Percentiles rank a stretch among this genome's conserved stretches.
Evolutionary conservation across 64 coral and sea anemone species (phyloP).

Genomic region (Acropora tenuis): DNA sequence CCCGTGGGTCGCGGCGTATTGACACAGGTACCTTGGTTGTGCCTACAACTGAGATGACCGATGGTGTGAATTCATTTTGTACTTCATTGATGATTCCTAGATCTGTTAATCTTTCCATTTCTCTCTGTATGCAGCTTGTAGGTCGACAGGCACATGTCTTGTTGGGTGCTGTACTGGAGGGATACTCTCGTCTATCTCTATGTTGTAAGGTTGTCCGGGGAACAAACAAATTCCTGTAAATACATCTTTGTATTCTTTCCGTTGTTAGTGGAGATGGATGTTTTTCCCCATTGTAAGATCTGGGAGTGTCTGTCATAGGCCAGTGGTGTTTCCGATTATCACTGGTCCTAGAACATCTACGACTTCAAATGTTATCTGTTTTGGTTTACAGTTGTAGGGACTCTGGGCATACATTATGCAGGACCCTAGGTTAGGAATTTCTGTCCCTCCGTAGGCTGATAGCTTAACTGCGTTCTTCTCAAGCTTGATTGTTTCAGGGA

Average conservation of each 20-base stretch:
- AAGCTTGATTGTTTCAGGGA: too few species aligned
- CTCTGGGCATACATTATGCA: slow-evolving; percentile 46
- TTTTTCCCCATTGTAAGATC: slow-evolving; percentile 9
- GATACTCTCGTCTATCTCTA: slow-evolving; percentile 41
- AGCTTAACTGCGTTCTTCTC: background rate
- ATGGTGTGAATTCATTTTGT: slow-evolving; percentile 52
- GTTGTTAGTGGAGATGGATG: slow-evolving; percentile 63
- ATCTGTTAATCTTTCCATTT: slow-evolving; percentile 11
- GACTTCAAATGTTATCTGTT: slow-evolving; percentile 28
- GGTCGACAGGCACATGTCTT: slow-evolving; percentile 44
- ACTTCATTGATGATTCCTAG: too few species aligned
- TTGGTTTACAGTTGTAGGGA: slow-evolving; percentile 12
- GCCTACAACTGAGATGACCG: slow-evolving; percentile 36
- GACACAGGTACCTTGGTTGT: slow-evolving; percentile 18
- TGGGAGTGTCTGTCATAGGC: slow-evolving; percentile 25
- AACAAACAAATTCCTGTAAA: slow-evolving; percentile 51
- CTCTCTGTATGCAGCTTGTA: slow-evolving; percentile 51
- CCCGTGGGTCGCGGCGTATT: slow-evolving; percentile 5
- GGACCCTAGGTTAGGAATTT: slow-evolving; percentile 53
- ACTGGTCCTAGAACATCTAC: slow-evolving; percentile 45
- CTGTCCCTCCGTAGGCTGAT: slow-evolving; percentile 53
- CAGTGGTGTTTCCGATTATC: slow-evolving; percentile 39
- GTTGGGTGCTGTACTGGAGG: slow-evolving; percentile 38
- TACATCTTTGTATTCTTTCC: slow-evolving; percentile 49
- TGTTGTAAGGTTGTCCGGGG: slow-evolving; percentile 57